Conservation (phyloP, 1,140 invertebrate genomes). For the Drosophila auraria region DNA sequence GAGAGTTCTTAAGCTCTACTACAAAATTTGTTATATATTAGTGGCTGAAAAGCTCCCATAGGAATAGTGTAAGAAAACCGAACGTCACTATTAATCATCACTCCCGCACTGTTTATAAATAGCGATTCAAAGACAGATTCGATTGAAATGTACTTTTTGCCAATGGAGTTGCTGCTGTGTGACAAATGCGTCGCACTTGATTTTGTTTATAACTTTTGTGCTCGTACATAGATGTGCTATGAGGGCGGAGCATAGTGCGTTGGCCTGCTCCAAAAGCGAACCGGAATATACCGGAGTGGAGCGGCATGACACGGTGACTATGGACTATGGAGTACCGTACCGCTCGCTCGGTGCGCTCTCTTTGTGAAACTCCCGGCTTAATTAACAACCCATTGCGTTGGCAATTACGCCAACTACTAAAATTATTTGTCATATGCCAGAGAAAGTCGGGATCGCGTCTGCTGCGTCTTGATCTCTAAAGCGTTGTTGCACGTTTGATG, state of each 20-base stretch:
- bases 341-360: conserved; percentile 7
- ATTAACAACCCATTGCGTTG: conserved; percentile 77
- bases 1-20: neutral
- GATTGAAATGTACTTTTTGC: conserved; percentile 20
- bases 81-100: conserved; percentile 12
- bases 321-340: conserved; percentile 35
- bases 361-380: conserved; percentile 61
- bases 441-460: conserved; percentile 61
- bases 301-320: conserved; percentile 67
- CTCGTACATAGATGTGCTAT: conserved; percentile 28
- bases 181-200: conserved; percentile 47
- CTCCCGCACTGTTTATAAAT: conserved; percentile 23
- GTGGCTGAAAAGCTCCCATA: no score
- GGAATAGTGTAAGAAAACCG: neutral
- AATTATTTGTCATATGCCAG: conserved; percentile 77
- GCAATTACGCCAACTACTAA: conserved; percentile 77
- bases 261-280: conserved; percentile 58
- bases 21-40: neutral
- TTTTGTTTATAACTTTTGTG: conserved; percentile 37
- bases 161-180: conserved; percentile 32
- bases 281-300: conserved; percentile 37
- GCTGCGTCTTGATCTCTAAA: conserved; percentile 28
- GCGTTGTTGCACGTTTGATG: conserved; percentile 1
- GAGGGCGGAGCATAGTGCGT: conserved; percentile 74
- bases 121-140: conserved; percentile 15